These are phyloP conservation scores for Xylocopa sonorina DNA, from an alignment of 1,140 invertebrate genomes.

Conservation along the genomic window DNA sequence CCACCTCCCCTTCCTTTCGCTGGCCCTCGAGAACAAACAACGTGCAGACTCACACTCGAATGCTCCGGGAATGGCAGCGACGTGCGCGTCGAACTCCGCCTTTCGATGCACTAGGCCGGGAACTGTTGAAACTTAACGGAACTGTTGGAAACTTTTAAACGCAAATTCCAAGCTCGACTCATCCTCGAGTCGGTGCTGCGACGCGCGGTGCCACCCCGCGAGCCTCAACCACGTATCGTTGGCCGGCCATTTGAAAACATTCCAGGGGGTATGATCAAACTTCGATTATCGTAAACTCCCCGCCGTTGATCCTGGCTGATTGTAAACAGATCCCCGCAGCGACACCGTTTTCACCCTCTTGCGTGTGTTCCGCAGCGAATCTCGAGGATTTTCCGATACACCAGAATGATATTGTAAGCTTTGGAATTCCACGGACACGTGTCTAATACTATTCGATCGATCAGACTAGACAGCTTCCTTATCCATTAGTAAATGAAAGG, in stretches of 20 bases:
- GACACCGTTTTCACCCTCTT: background rate
- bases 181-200: background rate
- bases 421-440: background rate
- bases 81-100: conserved; percentile 69
- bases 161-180: conserved; percentile 68
- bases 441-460: too few species aligned
- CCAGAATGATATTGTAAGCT: background rate
- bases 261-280: conserved; percentile 30
- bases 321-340: conserved; percentile 21
- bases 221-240: background rate
- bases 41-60: conserved; percentile 59
- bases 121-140: conserved; percentile 64
- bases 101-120: conserved; percentile 59
- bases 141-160: conserved; percentile 73
- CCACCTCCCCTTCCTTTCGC: conserved; percentile 22
- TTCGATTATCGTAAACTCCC: conserved; percentile 46
- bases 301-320: background rate
- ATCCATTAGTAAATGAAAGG: too few species aligned
- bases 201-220: conserved; percentile 2
- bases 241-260: conserved; percentile 57
- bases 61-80: conserved; percentile 53
- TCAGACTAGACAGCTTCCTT: too few species aligned
- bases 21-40: conserved; percentile 71
- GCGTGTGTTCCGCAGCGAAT: too few species aligned
- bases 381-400: background rate